Evolutionary conservation across 2,113 vertebrate genomes (phyloP).

Genomic region (Laticauda laticaudata): DNA sequence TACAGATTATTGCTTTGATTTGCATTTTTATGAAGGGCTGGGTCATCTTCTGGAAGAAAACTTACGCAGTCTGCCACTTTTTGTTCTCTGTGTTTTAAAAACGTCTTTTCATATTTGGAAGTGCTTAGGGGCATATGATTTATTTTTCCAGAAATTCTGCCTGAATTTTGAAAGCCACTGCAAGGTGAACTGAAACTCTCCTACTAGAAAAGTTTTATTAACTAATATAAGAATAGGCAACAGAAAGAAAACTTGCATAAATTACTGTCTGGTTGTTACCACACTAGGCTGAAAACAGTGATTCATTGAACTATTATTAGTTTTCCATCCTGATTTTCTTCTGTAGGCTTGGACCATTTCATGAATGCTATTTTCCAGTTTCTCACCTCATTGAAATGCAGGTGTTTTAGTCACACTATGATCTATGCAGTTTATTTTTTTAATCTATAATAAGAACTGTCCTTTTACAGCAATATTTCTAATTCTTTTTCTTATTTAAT

Average conservation of each 20-base stretch:
- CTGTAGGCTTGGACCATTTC: too few species aligned
- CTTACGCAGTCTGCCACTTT: neutral
- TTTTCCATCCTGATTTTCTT: neutral
- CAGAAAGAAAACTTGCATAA: neutral
- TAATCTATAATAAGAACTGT: neutral
- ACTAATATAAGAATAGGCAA: neutral
- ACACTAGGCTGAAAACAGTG: neutral
- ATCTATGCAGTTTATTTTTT: neutral
- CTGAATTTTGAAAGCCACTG: neutral
- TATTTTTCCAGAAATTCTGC: constrained; percentile 3
- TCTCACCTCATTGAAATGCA: constrained; percentile 44
- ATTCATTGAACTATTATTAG: neutral
- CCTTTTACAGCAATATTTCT: neutral
- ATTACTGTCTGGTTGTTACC: neutral
- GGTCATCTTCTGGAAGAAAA: neutral
- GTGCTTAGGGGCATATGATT: neutral
- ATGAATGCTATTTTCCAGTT: neutral
- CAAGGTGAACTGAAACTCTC: neutral
- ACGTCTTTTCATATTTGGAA: neutral
- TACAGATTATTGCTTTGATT: constrained; percentile 9
- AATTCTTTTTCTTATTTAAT: neutral
- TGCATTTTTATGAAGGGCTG: neutral
- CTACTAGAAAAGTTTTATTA: neutral
- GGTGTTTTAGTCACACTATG: neutral
- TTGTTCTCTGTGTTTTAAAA: neutral